Evolutionary conservation across 1,140 invertebrate species (phyloP), one percentile per base, ranked within the genome.

Genomic region (Agrypnia vestita): DNA sequence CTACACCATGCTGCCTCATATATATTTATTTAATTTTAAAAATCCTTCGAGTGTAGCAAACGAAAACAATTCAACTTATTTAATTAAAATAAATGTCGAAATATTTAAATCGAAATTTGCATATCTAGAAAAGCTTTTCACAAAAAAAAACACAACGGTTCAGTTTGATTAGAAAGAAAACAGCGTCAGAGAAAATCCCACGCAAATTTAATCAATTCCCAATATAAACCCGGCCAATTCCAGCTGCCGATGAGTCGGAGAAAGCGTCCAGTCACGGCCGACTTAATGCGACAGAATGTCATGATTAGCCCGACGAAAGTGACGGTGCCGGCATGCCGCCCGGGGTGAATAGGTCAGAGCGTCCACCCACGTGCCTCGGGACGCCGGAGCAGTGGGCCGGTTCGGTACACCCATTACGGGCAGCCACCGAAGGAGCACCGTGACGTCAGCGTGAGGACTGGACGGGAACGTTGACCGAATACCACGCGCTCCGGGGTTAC

Each of bases 291-390:
- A 15, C n/a, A 43, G 46, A 71, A 71, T 53, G 67, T 71, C 19
- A 19, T 19, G 35, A 71, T 71, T 25, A 71, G 9, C 4, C 44
- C 25, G 35, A 64, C 9, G 61, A 64, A 64, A 64, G 61, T 64
- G 61, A 43, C 61, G 12, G 59, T 35, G 12, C 0, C 21, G 19
- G 4, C 47, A 71, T 69, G 44, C 35, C 61, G 61, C 25, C 61
- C 25, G 0, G 12, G 67, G 67, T 21, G 17, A 51, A 71, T 8
- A 51, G 67, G 67, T 71, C 67, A 71, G 15, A 13, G 10, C 9
- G 67, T 49, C 46, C 46, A 25, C 67, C 67, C 67, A 71, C 67
- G 15, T 12, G 12, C 9, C 0, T 12, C 15, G 12, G 67, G 67
- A 15, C 46, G 17, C 62, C 35, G 62, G 0, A 35, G 25, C 25